Evolutionary conservation across 2,113 vertebrate genomes (phyloP).

Genomic region (Notothenia coriiceps): DNA sequence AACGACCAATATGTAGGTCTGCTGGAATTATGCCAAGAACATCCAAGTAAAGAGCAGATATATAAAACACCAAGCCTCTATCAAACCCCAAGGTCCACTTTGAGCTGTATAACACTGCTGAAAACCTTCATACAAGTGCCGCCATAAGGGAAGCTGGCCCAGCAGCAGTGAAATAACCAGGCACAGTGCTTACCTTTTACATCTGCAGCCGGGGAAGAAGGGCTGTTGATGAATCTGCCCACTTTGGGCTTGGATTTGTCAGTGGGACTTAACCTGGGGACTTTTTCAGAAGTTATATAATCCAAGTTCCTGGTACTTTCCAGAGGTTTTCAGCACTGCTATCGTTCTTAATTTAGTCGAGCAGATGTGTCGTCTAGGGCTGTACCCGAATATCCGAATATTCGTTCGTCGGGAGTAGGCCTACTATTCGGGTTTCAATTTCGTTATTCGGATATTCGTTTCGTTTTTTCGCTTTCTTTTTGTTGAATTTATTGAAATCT

Average conservation of each 20-base stretch:
- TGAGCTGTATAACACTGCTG: conserved; percentile 4
- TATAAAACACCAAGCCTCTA: neutral
- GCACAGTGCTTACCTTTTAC: neutral
- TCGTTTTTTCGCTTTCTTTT: too few species aligned
- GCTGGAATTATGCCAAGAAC: neutral
- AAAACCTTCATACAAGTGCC: conserved; percentile 28
- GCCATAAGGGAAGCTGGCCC: neutral
- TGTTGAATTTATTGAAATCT: too few species aligned
- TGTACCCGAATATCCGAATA: too few species aligned
- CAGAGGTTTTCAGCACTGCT: too few species aligned
- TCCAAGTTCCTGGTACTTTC: neutral
- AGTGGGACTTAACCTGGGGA: neutral
- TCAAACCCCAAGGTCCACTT: neutral
- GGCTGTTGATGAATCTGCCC: neutral
- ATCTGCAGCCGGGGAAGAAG: neutral
- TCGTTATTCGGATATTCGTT: too few species aligned
- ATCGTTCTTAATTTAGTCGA: too few species aligned
- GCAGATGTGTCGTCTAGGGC: too few species aligned
- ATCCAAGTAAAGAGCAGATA: conserved; percentile 6
- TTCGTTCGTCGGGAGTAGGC: too few species aligned
- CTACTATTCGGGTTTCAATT: too few species aligned
- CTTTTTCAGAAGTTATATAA: neutral
- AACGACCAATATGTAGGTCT: neutral
- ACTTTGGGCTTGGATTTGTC: neutral
- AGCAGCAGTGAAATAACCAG: conserved; percentile 26